These are phyloP conservation scores for Formicarius rufipectus DNA, from an alignment of 2,113 vertebrate genomes.

Conservation along the genomic window DNA sequence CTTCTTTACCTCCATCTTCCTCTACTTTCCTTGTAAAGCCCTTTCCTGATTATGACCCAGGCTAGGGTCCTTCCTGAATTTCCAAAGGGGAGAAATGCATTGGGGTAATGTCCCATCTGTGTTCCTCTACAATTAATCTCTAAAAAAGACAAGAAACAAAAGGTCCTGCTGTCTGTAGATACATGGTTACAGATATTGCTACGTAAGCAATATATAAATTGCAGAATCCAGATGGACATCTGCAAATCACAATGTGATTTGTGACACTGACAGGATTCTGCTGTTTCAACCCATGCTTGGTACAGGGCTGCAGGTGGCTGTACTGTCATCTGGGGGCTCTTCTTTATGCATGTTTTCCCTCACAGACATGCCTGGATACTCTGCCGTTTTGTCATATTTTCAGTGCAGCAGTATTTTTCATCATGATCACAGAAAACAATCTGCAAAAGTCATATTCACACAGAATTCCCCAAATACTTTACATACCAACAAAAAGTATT, in stretches of 20 bases:
- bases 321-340: background rate
- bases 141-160: slow-evolving; percentile 19
- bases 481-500: background rate
- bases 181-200: background rate
- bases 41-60: slow-evolving; percentile 5
- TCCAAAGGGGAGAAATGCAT: slow-evolving; percentile 11
- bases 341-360: background rate
- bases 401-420: background rate
- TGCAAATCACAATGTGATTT: background rate
- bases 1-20: background rate
- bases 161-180: background rate
- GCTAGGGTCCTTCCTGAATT: background rate
- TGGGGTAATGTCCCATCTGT: background rate
- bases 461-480: background rate
- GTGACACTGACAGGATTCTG: slow-evolving; percentile 31
- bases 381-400: background rate
- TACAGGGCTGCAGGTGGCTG: background rate
- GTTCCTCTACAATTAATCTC: background rate
- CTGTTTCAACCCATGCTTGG: background rate
- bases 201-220: background rate
- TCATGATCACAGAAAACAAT: background rate
- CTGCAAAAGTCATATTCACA: background rate
- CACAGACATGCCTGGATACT: background rate
- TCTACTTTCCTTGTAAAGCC: background rate
- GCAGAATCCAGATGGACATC: slow-evolving; percentile 37